Evolutionary conservation across 1,140 invertebrate species (phyloP).

Genomic region (Macrobrachium rosenbergii): DNA sequence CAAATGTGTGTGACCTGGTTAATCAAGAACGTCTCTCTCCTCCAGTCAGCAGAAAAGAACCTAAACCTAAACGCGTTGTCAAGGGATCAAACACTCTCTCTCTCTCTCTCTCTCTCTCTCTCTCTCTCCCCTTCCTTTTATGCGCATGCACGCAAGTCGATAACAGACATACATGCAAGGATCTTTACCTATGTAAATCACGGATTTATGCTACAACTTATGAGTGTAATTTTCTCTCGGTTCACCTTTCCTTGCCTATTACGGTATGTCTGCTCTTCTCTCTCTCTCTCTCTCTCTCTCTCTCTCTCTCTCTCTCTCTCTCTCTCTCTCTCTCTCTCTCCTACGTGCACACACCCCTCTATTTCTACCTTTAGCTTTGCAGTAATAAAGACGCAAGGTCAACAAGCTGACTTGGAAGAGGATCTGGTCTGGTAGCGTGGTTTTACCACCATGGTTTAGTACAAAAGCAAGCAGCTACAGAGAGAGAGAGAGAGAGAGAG

Average conservation of each 20-base stretch:
- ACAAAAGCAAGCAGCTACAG: background rate
- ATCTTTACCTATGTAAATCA: too few species aligned
- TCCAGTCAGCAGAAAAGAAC: too few species aligned
- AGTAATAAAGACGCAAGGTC: constrained; percentile 1
- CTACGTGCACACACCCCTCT: background rate
- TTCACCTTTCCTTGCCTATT: background rate
- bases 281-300: background rate
- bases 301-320: constrained; percentile 22
- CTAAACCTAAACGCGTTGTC: too few species aligned
- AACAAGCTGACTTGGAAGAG: background rate
- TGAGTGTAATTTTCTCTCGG: constrained; percentile 4
- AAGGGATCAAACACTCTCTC: too few species aligned
- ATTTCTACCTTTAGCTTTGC: background rate
- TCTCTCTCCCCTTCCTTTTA: too few species aligned
- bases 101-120: too few species aligned
- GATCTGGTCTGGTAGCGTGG: background rate
- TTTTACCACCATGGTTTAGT: background rate
- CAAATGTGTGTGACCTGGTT: too few species aligned
- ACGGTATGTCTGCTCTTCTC: too few species aligned
- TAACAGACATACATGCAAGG: too few species aligned
- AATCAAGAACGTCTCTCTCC: too few species aligned
- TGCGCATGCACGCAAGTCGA: too few species aligned
- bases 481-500: background rate
- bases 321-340: constrained; percentile 26
- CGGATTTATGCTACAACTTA: too few species aligned